Evolutionary conservation across 2,888 invertebrate genomes (phyloP), one percentile per base, ranked within the genome.

Genomic region (Sturmia bella): DNA sequence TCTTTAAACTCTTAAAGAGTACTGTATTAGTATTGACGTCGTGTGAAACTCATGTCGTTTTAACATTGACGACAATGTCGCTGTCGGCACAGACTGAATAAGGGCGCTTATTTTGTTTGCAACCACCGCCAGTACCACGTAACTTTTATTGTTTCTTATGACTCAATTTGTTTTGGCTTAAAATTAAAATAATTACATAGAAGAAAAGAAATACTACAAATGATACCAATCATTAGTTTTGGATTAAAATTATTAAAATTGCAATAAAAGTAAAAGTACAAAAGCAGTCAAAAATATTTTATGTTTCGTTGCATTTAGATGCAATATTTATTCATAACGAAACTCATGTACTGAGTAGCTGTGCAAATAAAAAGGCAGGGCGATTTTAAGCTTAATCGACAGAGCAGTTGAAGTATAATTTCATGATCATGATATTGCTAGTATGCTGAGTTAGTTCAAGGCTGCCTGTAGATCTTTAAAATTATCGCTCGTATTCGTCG

Each of bases 251-350:
- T 70, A 63, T 70, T 70, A 59, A 80, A 75, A 45, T 66, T 59
- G 70, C 72, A 72, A 66, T 75, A 59, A 81, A 81, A 76, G 80
- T 81, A 81, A 81, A 81, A 81, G 76, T 76, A 66, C 66, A 56
- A 41, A 48, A 52, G 56, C 24, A 41, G 12, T 15, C 17, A 17
- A 32, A 52, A 50, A 12, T 19, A 43, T 63, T 50, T 24, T 59
- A 41, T 41, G 43, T 50, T 32, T 57, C 11, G 41, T 68, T 59
- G 19, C 12, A 41, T 37, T 41, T 37, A 15, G 41, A 59, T 75
- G 59, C 68, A 68, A 59, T 43, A 68, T 57, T 50, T 66, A 24
- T 52, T 37, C 45, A 27, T 24, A 37, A 24, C 50, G 61, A 12
- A 54, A 37, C 12, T 21, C 21, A 45, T 54, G 39, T 24, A 57